A percentile compares a stretch with the other conserved stretches of the same genome.
Conservation (phyloP, 2,797 vertebrate species). For the Falco rusticolus region DNA sequence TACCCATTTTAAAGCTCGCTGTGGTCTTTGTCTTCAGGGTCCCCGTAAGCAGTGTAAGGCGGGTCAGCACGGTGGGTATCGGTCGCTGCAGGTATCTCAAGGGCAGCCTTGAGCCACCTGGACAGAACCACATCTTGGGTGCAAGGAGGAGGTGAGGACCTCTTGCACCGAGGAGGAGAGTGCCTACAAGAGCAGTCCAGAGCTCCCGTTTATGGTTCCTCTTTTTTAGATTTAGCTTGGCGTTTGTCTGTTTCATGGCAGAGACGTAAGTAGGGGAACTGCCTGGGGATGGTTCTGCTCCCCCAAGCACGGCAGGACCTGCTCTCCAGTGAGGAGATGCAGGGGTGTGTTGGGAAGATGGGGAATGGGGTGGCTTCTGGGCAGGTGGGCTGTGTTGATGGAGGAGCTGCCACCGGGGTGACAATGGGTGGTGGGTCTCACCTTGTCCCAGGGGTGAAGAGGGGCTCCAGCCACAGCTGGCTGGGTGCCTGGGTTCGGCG, state of each 20-base stretch:
- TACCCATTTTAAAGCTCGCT: not conserved
- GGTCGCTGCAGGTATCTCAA: not conserved
- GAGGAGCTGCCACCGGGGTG: not conserved
- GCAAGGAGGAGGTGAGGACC: not conserved
- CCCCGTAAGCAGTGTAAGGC: not conserved
- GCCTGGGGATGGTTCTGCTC: not conserved
- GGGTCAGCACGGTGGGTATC: rapidly evolving
- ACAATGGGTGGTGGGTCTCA: not conserved
- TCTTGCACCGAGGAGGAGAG: not conserved
- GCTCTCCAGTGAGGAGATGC: not conserved
- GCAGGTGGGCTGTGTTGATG: not conserved
- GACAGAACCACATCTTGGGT: not conserved
- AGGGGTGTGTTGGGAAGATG: not conserved
- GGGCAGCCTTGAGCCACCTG: not conserved
- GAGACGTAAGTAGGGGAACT: not conserved
- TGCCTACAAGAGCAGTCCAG: not conserved
- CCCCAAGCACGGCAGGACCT: not conserved
- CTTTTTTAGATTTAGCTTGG: not conserved
- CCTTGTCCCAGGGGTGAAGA: not conserved
- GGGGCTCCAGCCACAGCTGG: not conserved
- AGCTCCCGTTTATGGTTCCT: not conserved
- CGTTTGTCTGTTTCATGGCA: not conserved
- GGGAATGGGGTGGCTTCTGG: not conserved
- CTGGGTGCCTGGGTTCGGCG: rapidly evolving
- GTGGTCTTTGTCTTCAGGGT: not conserved